Conservation (phyloP, 2,113 vertebrate species). For the Elaphurus davidianus region DNA sequence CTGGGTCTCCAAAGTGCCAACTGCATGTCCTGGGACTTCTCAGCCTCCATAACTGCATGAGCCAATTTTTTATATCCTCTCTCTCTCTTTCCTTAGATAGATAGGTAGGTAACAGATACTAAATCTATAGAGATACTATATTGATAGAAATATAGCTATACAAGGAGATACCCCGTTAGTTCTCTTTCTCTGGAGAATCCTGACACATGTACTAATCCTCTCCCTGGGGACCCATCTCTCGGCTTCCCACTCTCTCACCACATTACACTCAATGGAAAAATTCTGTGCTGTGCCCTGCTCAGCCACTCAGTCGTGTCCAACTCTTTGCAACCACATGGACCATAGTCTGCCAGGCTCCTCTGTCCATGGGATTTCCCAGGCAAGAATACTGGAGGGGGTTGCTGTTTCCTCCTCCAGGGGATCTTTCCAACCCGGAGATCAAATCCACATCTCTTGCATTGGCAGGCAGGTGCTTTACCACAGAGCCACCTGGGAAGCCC, state of each 20-base stretch:
- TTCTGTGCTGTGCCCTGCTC: rapidly evolving
- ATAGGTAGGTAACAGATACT: neutral
- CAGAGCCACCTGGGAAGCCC: neutral
- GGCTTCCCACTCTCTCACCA: neutral
- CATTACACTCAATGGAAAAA: neutral
- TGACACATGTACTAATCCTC: neutral
- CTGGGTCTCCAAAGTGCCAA: neutral
- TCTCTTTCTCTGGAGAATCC: neutral
- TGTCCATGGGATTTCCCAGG: neutral
- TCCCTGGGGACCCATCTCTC: neutral
- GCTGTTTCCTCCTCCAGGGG: neutral
- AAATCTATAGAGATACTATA: neutral
- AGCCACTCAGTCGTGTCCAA: neutral
- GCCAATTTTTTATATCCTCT: neutral
- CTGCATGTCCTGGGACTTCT: neutral
- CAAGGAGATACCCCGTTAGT: neutral
- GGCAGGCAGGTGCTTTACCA: neutral
- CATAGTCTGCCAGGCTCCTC: neutral
- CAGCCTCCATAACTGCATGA: neutral
- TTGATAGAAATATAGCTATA: neutral
- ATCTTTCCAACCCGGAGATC: neutral
- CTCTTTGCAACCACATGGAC: neutral
- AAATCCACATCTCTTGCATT: neutral
- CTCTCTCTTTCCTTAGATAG: neutral
- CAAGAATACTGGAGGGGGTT: neutral